phyloP scores from a whole-genome alignment of 2,888 invertebrate species.

The Thymelicus acteon region DNA sequence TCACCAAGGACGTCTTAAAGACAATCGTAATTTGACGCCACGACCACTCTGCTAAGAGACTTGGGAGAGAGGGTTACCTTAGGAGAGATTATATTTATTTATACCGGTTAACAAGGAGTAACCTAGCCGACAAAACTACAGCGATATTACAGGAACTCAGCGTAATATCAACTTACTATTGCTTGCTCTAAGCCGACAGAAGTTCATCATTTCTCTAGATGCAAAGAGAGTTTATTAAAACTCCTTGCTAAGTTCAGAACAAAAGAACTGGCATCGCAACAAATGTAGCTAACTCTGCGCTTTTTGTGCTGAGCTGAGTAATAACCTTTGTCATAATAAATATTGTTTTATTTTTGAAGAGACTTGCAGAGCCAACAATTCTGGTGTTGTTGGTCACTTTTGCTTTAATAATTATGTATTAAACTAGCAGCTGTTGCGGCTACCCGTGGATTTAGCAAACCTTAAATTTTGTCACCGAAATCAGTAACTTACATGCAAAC shows the following conservation, averaged over 20 bases:
- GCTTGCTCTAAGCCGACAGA: constrained; percentile 19
- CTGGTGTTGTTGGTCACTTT: background rate
- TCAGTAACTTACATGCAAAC: no score
- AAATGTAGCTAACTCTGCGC: constrained; percentile 32
- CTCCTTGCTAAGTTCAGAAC: constrained; percentile 40
- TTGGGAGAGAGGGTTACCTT: no score
- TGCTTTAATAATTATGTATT: background rate
- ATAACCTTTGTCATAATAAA: constrained; percentile 32
- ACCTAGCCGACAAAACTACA: background rate
- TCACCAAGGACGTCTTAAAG: no score
- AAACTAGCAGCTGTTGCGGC: background rate
- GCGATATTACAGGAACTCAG: background rate
- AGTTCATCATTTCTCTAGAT: constrained; percentile 27
- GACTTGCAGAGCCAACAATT: constrained; percentile 3
- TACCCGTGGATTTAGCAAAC: no score
- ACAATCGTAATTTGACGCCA: no score
- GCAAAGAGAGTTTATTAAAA: constrained; percentile 40
- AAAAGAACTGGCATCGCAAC: constrained; percentile 40
- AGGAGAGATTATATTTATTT: no score
- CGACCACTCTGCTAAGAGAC: no score
- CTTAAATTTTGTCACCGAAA: no score
- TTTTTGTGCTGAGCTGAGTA: constrained; percentile 35
- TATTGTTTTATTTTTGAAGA: constrained; percentile 30
- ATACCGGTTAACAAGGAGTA: no score
- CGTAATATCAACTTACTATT: constrained; percentile 10